A percentile compares a stretch with the other conserved stretches of the same genome.
These are phyloP conservation scores for Drosophila leontia DNA, from an alignment of 1,140 invertebrate genomes.

Conservation along the genomic window DNA sequence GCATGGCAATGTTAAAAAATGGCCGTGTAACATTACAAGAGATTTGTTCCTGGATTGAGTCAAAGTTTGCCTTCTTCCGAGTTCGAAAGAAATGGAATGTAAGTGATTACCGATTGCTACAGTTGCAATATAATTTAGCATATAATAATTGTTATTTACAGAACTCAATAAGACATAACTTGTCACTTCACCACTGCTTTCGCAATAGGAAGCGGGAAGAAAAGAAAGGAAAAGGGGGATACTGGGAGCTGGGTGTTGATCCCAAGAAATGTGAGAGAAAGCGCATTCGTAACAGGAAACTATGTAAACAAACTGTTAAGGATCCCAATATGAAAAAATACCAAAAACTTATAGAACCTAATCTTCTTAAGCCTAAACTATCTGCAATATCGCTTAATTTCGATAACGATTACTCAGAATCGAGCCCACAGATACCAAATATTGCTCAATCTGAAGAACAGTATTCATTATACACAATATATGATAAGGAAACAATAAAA, in stretches of 20 bases:
- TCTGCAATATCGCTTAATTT: conserved; percentile 3
- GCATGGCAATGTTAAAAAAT: conserved; percentile 82
- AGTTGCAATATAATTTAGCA: neutral
- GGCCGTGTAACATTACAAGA: conserved; percentile 81
- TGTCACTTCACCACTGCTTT: conserved; percentile 83
- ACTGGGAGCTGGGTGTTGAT: conserved; percentile 82
- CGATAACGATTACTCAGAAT: neutral
- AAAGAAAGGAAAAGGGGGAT: conserved; percentile 80
- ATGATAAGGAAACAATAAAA: conserved; percentile 45
- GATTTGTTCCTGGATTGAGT: conserved; percentile 82
- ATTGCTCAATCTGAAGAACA: neutral
- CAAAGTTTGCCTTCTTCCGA: conserved; percentile 80
- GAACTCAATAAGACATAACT: conserved; percentile 84
- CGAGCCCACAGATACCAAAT: neutral
- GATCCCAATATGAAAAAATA: neutral
- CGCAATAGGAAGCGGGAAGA: conserved; percentile 80
- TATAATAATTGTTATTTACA: conserved; percentile 32
- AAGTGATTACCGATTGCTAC: conserved; percentile 30
- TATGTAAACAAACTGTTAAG: conserved; percentile 9
- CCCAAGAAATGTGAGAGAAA: conserved; percentile 78
- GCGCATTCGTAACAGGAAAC: conserved; percentile 77
- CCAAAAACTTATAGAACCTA: neutral
- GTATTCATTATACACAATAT: neutral
- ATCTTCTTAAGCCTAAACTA: neutral
- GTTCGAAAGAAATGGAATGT: conserved; percentile 84